Evolutionary conservation across 1,140 invertebrate species (phyloP).

Genomic region (Drosophila kurseongensis): DNA sequence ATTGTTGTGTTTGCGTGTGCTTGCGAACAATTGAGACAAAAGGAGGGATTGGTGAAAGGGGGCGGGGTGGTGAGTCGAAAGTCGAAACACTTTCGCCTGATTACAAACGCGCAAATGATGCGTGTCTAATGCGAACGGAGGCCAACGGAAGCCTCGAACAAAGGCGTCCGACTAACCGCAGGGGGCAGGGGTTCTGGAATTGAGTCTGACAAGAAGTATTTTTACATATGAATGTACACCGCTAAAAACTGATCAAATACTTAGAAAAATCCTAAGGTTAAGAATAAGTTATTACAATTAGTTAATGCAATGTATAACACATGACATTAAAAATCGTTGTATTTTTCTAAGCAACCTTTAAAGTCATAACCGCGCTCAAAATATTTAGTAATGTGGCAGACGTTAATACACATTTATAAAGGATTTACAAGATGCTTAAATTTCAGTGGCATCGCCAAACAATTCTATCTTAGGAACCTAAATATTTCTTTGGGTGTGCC

Average conservation of each 20-base stretch:
- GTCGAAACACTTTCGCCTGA: slow-evolving; percentile 80
- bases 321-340: no score
- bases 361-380: no score
- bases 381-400: no score
- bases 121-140: slow-evolving; percentile 73
- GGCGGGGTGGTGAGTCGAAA: slow-evolving; percentile 36
- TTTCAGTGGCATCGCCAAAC: not conserved
- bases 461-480: not conserved
- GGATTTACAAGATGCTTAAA: not conserved
- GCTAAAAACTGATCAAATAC: not conserved
- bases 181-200: slow-evolving; percentile 3
- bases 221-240: slow-evolving; percentile 48
- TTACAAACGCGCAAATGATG: slow-evolving; percentile 82
- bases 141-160: slow-evolving; percentile 23
- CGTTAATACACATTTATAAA: no score
- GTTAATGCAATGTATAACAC: no score
- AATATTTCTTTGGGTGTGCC: slow-evolving; percentile 5
- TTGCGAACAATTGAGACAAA: slow-evolving; percentile 61
- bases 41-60: slow-evolving; percentile 19
- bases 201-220: slow-evolving; percentile 28
- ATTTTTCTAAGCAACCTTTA: no score
- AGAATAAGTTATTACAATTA: no score
- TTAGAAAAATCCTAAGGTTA: no score
- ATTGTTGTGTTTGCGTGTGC: slow-evolving; percentile 20
- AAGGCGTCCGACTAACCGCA: slow-evolving; percentile 51